Evolutionary conservation across 2,113 vertebrate species (phyloP).

Genomic region (Mirounga angustirostris): DNA sequence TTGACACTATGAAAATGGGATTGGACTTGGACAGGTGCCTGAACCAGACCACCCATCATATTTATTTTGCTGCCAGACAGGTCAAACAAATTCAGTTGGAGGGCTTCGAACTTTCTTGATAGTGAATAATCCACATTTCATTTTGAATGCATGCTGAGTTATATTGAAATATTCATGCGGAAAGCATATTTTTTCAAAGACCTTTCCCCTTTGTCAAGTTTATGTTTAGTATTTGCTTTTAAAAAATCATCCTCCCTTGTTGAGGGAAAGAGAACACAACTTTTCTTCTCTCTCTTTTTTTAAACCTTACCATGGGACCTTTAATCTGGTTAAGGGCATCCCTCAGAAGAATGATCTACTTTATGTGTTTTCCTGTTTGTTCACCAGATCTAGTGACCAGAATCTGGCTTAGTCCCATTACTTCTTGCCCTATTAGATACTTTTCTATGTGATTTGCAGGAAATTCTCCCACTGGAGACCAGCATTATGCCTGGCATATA

Average conservation of each 20-base stretch:
- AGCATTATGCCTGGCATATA: not conserved
- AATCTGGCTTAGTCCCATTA: not conserved
- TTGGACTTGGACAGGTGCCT: constrained; percentile 84
- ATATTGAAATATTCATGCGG: constrained; percentile 58
- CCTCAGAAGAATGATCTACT: not conserved
- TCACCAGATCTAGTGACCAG: not conserved
- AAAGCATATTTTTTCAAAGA: constrained; percentile 46
- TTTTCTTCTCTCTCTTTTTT: not conserved
- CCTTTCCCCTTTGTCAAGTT: not conserved
- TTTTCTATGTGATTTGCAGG: not conserved
- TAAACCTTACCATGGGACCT: not conserved
- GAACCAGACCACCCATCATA: constrained; percentile 85
- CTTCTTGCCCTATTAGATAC: not conserved
- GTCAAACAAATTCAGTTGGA: constrained; percentile 78
- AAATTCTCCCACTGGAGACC: not conserved
- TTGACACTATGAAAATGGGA: constrained; percentile 82
- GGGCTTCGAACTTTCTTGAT: constrained; percentile 76
- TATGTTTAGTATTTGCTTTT: constrained; percentile 23
- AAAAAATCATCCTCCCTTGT: not conserved
- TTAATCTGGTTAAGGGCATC: not conserved
- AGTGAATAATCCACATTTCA: constrained; percentile 73
- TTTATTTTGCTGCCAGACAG: constrained; percentile 86
- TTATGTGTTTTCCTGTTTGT: not conserved
- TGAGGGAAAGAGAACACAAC: not conserved
- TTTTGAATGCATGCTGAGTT: constrained; percentile 66